Conservation (phyloP, 2,888 invertebrate genomes). For the Drosophila maculinotata region DNA sequence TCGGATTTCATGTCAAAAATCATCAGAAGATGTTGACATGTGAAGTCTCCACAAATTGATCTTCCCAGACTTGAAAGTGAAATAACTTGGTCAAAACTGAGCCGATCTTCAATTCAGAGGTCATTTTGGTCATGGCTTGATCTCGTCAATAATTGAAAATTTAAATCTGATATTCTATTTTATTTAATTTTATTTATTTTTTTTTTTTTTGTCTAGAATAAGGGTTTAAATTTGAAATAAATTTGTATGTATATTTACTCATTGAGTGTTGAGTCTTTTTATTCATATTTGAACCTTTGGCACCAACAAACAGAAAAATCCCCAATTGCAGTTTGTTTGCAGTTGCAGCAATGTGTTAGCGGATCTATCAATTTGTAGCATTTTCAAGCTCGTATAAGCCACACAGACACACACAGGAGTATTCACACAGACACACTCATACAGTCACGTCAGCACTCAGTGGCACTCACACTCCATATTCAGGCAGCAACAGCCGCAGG, state of each 20-base stretch:
- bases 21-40: too few species aligned
- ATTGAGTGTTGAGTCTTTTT: constrained; percentile 6
- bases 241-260: background rate
- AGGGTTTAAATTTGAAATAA: background rate
- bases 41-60: too few species aligned
- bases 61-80: too few species aligned
- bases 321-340: constrained; percentile 34
- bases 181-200: too few species aligned
- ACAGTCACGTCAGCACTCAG: background rate
- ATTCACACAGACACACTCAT: constrained; percentile 4
- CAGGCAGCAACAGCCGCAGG: constrained; percentile 14
- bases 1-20: too few species aligned
- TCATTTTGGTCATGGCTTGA: too few species aligned
- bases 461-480: constrained; percentile 6
- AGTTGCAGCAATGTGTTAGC: constrained; percentile 52
- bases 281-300: constrained; percentile 13
- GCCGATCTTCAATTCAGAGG: too few species aligned
- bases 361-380: constrained; percentile 74
- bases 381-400: constrained; percentile 67
- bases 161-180: too few species aligned
- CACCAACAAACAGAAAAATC: constrained; percentile 50
- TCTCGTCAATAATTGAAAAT: too few species aligned
- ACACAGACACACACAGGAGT: constrained; percentile 21
- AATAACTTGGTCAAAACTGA: too few species aligned
- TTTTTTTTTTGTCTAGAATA: background rate